Evolutionary conservation across 2,113 vertebrate genomes (phyloP).

Genomic region (Pangasianodon hypophthalmus): DNA sequence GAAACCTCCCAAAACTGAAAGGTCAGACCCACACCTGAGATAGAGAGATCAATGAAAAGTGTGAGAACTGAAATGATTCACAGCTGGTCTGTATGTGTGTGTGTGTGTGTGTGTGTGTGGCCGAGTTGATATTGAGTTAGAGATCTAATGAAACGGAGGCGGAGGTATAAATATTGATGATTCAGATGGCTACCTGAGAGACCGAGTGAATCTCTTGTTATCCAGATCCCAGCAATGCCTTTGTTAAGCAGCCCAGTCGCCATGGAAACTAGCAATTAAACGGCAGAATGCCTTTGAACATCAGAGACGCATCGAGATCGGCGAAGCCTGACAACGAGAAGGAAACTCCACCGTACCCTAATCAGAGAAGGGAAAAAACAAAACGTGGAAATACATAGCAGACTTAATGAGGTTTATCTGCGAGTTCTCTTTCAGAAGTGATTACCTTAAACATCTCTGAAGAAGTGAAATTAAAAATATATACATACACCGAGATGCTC

Average conservation of each 20-base stretch:
- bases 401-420: neutral
- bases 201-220: constrained; percentile 53
- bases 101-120: constrained; percentile 19
- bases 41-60: constrained; percentile 28
- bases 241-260: constrained; percentile 51
- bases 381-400: constrained; percentile 13
- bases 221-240: constrained; percentile 45
- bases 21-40: constrained; percentile 38
- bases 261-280: constrained; percentile 61
- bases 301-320: constrained; percentile 43
- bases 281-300: constrained; percentile 56
- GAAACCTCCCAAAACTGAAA: constrained; percentile 9
- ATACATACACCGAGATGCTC: neutral
- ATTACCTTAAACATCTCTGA: neutral
- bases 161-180: constrained; percentile 60
- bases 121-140: constrained; percentile 43
- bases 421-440: neutral
- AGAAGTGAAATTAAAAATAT: neutral
- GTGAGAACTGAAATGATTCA: constrained; percentile 32
- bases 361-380: constrained; percentile 32
- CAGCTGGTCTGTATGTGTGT: neutral
- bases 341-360: constrained; percentile 19
- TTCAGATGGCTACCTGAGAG: constrained; percentile 58
- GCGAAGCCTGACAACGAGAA: constrained; percentile 28
- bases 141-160: constrained; percentile 49